Evolutionary conservation across 2,797 vertebrate genomes (phyloP).

Genomic region (Enteromius paludinosus): DNA sequence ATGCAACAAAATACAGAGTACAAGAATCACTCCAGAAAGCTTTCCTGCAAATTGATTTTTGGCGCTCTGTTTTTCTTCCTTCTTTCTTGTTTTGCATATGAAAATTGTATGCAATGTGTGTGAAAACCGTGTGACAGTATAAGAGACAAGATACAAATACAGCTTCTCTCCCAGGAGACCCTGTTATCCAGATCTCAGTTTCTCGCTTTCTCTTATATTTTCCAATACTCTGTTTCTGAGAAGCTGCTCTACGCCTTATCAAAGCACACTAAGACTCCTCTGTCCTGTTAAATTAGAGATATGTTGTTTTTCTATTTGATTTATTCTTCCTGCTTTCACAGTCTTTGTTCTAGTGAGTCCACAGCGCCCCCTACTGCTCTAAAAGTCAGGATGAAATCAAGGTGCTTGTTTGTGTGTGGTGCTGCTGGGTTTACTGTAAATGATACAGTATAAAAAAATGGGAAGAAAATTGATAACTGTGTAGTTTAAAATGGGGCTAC

Average conservation of each 20-base stretch:
- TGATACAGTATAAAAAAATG: too few relatives aligned
- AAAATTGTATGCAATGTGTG: background rate
- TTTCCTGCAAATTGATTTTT: background rate
- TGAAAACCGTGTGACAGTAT: background rate
- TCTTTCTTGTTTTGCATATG: background rate
- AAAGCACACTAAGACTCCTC: slow-evolving; percentile 3
- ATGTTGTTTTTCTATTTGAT: background rate
- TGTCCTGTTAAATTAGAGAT: slow-evolving; percentile 12
- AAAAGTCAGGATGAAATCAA: background rate
- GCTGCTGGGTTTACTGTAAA: too few relatives aligned
- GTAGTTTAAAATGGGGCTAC: background rate
- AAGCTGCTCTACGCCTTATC: slow-evolving; percentile 2
- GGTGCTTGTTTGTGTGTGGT: background rate
- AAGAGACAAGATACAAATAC: background rate
- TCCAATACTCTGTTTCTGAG: background rate
- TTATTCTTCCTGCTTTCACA: background rate
- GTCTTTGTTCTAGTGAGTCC: slow-evolving; percentile 6
- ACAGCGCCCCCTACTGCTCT: slow-evolving; percentile 45
- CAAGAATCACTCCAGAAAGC: background rate
- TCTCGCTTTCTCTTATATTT: background rate
- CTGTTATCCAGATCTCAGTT: slow-evolving; percentile 11
- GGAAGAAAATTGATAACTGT: background rate
- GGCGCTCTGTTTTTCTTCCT: background rate
- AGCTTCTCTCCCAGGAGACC: background rate
- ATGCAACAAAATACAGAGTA: background rate